Evolutionary conservation across 2,113 vertebrate genomes (phyloP).

Genomic region (Eclectus roratus): DNA sequence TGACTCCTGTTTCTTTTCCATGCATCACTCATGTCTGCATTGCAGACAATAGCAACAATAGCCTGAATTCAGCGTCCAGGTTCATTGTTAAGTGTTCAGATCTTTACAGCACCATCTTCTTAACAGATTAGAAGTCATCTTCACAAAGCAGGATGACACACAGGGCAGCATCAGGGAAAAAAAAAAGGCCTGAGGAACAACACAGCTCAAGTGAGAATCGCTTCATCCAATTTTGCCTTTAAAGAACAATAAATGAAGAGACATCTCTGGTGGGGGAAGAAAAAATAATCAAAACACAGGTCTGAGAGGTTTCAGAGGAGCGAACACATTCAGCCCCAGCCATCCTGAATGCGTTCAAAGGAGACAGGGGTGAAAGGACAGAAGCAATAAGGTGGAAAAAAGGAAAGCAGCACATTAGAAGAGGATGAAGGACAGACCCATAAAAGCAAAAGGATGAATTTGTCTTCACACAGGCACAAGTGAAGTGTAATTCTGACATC

Average conservation of each 20-base stretch:
- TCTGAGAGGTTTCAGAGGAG: slow-evolving; percentile 45
- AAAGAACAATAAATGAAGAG: slow-evolving; percentile 60
- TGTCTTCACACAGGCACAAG: not conserved
- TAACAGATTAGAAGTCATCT: slow-evolving; percentile 58
- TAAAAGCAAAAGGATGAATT: slow-evolving; percentile 8
- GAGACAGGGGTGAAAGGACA: slow-evolving; percentile 39
- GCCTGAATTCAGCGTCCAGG: slow-evolving; percentile 38
- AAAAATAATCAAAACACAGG: slow-evolving; percentile 45
- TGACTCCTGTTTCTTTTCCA: not conserved
- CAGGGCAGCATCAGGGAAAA: slow-evolving; percentile 30
- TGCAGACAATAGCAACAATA: slow-evolving; percentile 48
- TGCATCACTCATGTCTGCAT: not conserved
- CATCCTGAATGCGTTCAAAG: slow-evolving; percentile 41
- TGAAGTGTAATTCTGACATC: not conserved
- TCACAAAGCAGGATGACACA: slow-evolving; percentile 56
- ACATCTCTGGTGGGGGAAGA: not conserved
- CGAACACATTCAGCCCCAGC: slow-evolving; percentile 24
- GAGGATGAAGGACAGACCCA: slow-evolving; percentile 36
- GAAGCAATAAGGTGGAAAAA: slow-evolving; percentile 45
- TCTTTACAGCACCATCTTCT: slow-evolving; percentile 39
- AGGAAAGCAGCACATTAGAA: slow-evolving; percentile 33
- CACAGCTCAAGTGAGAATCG: slow-evolving; percentile 22
- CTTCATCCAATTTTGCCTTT: slow-evolving; percentile 46
- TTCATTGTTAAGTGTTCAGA: slow-evolving; percentile 45
- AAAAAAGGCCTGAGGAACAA: slow-evolving; percentile 47